Base-by-base conservation (phyloP, 2,797 vertebrate species). In the Podarcis lilfordi region DNA sequence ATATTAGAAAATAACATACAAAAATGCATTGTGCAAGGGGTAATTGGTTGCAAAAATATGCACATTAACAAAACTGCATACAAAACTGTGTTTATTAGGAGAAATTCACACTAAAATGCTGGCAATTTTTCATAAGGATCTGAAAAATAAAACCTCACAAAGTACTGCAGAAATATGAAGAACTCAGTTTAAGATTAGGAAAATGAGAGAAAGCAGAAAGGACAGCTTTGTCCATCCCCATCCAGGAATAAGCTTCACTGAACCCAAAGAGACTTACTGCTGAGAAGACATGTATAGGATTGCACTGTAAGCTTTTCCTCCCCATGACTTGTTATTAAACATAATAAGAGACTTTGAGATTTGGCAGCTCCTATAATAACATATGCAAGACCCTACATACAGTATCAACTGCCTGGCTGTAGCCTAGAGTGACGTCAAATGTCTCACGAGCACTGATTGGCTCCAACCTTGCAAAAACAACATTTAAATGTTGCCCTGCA, bases 321-420 rank as follows among this genome's bases (percentile, higher is more conserved):
- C 94, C 89, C 77, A 82, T 89, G 89, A 80, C 85, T 92, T 95
- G 87, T 94, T 92, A 95, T 96, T 96, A 96, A 37, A 90, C 74
- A 89, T 95, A 96, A 95, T 95, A 93, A 96, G 88, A 95, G 94
- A 82, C 90, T 92, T 80, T 92, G 91, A 81, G 84, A 91, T 92
- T 91, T 93, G 85, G 92, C 90, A 88, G 77, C 80, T 92, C 69
- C 84, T 91, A 23, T 96, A 96, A 96, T 96, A 92, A 94, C 86
- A 96, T 45, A 88, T 90, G 91, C 83, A 90, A 90, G 84, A 90
- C 84, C 91, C 88, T 92, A 89, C 88, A 89, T 45, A 82, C 78
- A 91, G 68, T 35, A 61, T 91, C 75, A 87, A 61, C 75, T 91
- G 90, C 80, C 76, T 71, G 45, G n/a, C n/a, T 61, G 37, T 91